Evolutionary conservation across 1,140 invertebrate genomes (phyloP).

Genomic region (Drosophila equinoxialis): DNA sequence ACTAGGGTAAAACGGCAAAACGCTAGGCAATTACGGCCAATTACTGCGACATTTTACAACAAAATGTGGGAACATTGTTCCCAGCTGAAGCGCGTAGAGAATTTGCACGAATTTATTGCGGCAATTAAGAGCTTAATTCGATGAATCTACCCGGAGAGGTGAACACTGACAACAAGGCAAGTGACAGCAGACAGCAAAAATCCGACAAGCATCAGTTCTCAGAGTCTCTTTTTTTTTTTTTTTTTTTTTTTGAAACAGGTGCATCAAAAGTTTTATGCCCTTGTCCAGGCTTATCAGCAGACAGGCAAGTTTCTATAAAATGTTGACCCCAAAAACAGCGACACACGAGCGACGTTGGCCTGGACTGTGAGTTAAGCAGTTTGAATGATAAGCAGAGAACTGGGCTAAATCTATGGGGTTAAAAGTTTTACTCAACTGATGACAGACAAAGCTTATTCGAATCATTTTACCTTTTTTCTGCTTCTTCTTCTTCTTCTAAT

Average conservation of each 20-base stretch:
- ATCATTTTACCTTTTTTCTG: neutral
- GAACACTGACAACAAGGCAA: constrained; percentile 8
- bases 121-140: constrained; percentile 77
- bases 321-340: constrained; percentile 33
- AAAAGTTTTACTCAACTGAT: constrained; percentile 10
- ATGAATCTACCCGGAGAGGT: constrained; percentile 46
- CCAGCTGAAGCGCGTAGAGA: constrained; percentile 37
- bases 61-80: constrained; percentile 69
- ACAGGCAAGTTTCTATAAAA: constrained; percentile 23
- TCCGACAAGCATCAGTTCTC: constrained; percentile 35
- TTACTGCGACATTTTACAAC: constrained; percentile 61
- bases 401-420: constrained; percentile 12
- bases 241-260: constrained; percentile 29
- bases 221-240: constrained; percentile 9
- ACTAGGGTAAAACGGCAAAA: constrained; percentile 39
- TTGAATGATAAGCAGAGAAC: constrained; percentile 32
- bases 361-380: neutral
- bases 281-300: constrained; percentile 44
- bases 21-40: constrained; percentile 70
- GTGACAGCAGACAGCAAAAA: constrained; percentile 13
- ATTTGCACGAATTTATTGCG: constrained; percentile 74
- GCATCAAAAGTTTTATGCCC: constrained; percentile 27
- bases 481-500: neutral
- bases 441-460: neutral
- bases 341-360: neutral